Evolutionary conservation across 1,140 invertebrate genomes (phyloP).

Genomic region (Idris sp.): DNA sequence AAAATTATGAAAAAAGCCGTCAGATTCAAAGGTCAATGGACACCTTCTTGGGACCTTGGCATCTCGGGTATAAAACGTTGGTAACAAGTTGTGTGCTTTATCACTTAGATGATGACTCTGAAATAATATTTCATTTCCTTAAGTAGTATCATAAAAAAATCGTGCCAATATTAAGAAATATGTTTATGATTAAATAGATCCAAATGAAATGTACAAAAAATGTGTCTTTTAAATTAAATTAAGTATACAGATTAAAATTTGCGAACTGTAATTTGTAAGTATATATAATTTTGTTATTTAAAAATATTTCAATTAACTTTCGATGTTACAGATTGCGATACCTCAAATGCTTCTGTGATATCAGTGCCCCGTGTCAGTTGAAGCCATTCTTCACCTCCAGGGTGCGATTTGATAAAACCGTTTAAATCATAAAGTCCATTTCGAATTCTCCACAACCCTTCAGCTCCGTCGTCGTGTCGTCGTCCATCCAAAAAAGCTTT

Average conservation of each 20-base stretch:
- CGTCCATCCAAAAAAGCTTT: conserved; percentile 80
- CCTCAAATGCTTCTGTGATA: conserved; percentile 87
- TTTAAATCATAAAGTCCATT: conserved; percentile 87
- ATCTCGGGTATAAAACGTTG: conserved; percentile 81
- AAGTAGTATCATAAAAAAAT: no score
- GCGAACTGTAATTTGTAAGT: no score
- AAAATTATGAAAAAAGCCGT: conserved; percentile 84
- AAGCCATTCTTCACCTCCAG: conserved; percentile 89
- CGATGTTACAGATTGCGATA: no score
- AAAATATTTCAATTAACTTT: no score
- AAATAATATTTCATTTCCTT: neutral
- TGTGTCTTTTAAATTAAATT: no score
- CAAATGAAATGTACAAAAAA: no score
- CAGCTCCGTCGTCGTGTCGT: conserved; percentile 84
- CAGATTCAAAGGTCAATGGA: conserved; percentile 83
- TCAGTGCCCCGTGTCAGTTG: conserved; percentile 84
- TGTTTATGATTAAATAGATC: no score
- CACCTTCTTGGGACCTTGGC: conserved; percentile 80
- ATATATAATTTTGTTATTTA: no score
- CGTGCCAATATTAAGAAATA: no score
- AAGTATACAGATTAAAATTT: no score
- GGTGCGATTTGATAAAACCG: conserved; percentile 84
- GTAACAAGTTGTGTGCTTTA: conserved; percentile 78
- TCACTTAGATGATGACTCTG: conserved; percentile 80
- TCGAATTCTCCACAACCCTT: conserved; percentile 87